Evolutionary conservation across 2,797 vertebrate species (phyloP), one percentile per base, ranked within the genome.

Genomic region (Alectoris magna): DNA sequence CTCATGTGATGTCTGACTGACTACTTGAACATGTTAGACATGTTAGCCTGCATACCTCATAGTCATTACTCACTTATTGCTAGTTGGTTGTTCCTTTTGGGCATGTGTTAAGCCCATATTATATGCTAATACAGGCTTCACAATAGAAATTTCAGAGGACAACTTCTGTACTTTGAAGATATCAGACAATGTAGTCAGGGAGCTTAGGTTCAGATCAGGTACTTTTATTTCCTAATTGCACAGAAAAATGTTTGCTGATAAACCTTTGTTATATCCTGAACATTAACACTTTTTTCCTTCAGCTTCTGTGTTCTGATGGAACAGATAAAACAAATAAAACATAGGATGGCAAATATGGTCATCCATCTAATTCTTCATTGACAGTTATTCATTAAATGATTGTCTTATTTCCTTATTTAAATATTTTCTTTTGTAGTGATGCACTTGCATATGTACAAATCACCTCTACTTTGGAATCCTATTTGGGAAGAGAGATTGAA

Each of bases 321-420:
- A 71, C 10, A 80, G 62, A 68, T 87, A 74, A 79, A 90, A 88
- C 12, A 2, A 94, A 86, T 78, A 81, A 74, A 91, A 72, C 6
- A 80, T 58, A 19, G 26, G 22, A 53, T 83, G 46, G 80, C 44
- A 56, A 81, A 84, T 86, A 46, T 41, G 27, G 10, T 83, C 55
- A 91, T 93, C 91, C 24, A 69, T 89, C 53, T 84, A 70, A 11
- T 73, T 89, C 51, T 78, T 85, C 86, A 22, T 49, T 81, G 39
- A 75, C 39, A 90, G 39, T 34, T 3, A 0, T 58, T 11, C 46
- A 48, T 67, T 91, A 86, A 81, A 48, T 11, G 24, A 78, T 78
- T 49, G 43, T 22, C 21, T 87, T 38, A 41, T 69, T 93, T 94
- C 6, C 13, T 62, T 29, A 56, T 74, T 74, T 80, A n/a, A 41